These are phyloP conservation scores for Phyllopteryx taeniolatus DNA, from an alignment of 2,113 vertebrate genomes.

Conservation along the genomic window DNA sequence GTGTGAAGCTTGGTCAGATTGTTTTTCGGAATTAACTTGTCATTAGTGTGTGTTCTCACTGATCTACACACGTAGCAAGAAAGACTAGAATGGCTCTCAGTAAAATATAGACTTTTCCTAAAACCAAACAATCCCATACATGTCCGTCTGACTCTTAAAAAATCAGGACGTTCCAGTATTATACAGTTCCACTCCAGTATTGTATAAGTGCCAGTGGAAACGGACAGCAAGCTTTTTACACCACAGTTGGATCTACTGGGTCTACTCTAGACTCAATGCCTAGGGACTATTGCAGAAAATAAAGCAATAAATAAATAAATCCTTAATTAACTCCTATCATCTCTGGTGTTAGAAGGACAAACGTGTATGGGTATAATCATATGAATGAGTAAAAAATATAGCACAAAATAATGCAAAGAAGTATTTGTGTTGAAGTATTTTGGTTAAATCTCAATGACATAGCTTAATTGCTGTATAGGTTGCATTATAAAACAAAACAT, in stretches of 20 bases:
- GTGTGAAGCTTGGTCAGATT: no score
- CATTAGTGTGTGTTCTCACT: no score
- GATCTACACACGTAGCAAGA: no score
- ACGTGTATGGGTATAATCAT: neutral
- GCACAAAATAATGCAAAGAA: neutral
- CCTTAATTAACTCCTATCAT: neutral
- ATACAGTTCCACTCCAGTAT: neutral
- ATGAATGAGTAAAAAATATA: neutral
- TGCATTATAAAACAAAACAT: neutral
- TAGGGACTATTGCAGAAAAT: neutral
- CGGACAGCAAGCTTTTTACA: no score
- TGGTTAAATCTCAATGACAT: neutral
- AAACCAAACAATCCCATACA: no score
- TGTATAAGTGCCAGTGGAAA: neutral
- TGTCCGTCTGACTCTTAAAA: no score
- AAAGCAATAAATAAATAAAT: neutral
- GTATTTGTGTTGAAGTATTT: neutral
- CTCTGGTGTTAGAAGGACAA: neutral
- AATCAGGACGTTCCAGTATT: neutral
- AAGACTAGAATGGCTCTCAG: no score
- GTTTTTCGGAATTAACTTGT: no score
- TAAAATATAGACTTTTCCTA: no score
- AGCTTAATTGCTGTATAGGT: neutral
- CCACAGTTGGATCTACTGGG: neutral
- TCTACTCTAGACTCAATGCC: neutral